phyloP scores from a whole-genome alignment of 2,113 vertebrate species.

The Zingel zingel region DNA sequence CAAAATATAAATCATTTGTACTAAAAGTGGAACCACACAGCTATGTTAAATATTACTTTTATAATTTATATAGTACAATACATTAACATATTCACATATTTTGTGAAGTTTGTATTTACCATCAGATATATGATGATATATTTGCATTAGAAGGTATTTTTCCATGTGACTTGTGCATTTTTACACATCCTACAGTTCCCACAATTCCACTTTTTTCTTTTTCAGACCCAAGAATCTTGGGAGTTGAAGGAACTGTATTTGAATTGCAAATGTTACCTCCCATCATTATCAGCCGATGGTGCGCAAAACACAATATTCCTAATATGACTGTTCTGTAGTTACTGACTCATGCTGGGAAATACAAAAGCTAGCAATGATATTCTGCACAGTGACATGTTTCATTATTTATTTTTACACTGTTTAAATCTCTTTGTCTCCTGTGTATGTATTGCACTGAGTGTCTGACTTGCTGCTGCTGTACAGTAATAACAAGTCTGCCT shows the following conservation, averaged over 20 bases:
- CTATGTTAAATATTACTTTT: neutral
- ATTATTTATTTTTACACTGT: neutral
- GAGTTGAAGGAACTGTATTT: neutral
- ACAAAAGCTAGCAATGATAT: neutral
- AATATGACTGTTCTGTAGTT: neutral
- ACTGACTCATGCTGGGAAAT: neutral
- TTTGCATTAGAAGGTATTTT: neutral
- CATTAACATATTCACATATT: neutral
- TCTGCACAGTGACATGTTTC: neutral
- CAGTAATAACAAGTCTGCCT: constrained; percentile 48
- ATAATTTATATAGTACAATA: too few species aligned
- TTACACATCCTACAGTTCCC: neutral
- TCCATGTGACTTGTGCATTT: neutral
- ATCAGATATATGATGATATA: neutral
- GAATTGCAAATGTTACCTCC: neutral
- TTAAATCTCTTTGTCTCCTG: neutral
- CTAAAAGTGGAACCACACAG: neutral
- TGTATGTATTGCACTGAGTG: neutral
- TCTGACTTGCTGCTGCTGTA: constrained; percentile 49
- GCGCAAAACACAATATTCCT: neutral
- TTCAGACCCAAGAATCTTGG: neutral
- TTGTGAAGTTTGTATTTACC: neutral
- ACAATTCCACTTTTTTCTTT: neutral
- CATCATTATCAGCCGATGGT: neutral
- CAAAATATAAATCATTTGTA: neutral